Conservation (phyloP, 1,140 invertebrate genomes). For the Radopholus similis region DNA sequence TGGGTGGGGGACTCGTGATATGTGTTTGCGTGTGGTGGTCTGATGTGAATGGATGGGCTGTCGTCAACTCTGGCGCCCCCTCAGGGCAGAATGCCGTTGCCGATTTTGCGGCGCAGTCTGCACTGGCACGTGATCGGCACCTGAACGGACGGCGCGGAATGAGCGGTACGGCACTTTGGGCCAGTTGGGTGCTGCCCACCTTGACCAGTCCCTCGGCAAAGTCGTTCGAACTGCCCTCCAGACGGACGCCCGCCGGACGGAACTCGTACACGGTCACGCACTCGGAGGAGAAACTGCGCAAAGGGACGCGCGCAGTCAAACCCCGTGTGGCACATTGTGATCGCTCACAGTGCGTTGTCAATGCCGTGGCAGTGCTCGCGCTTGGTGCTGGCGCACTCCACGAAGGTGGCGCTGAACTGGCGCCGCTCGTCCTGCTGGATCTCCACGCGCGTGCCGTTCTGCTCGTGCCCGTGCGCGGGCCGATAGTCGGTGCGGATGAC, state of each 20-base stretch:
- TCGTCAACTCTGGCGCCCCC: not conserved
- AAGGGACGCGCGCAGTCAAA: not conserved
- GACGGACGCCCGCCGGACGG: slow-evolving; percentile 32
- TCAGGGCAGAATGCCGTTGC: too few relatives aligned
- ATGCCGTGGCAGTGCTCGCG: slow-evolving; percentile 30
- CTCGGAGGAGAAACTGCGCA: slow-evolving; percentile 37
- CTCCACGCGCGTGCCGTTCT: slow-evolving; percentile 34
- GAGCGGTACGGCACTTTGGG: slow-evolving; percentile 37
- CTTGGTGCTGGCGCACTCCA: slow-evolving; percentile 22
- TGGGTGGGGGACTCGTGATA: not conserved
- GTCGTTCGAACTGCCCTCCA: slow-evolving; percentile 19
- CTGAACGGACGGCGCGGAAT: slow-evolving; percentile 21
- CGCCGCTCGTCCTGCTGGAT: slow-evolving; percentile 33
- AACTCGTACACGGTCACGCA: slow-evolving; percentile 39
- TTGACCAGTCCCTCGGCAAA: slow-evolving; percentile 44
- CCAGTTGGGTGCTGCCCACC: slow-evolving; percentile 21
- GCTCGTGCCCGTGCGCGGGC: slow-evolving; percentile 8
- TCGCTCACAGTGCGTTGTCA: slow-evolving; percentile 25
- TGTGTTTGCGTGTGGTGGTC: not conserved
- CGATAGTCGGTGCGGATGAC: slow-evolving; percentile 7
- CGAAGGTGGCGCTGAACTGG: slow-evolving; percentile 33
- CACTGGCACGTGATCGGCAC: slow-evolving; percentile 38
- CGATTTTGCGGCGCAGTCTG: slow-evolving; percentile 34
- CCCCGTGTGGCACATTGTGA: not conserved
- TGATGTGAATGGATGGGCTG: not conserved